These are phyloP conservation scores for Baronia brevicornis DNA, from an alignment of 2,888 invertebrate genomes.

Conservation along the genomic window DNA sequence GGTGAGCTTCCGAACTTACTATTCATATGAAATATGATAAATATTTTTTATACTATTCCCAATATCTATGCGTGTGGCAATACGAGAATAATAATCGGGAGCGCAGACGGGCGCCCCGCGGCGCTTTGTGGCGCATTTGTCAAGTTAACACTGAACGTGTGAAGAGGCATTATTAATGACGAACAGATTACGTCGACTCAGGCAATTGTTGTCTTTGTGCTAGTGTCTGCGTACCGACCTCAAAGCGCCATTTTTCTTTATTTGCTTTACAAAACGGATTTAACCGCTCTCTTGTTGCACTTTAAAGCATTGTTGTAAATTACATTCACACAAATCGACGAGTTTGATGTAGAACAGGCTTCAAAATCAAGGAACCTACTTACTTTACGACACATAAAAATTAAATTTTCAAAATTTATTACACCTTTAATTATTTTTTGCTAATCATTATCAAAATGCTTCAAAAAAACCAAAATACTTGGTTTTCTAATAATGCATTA, in stretches of 20 bases:
- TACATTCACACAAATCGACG: no score
- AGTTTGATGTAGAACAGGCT: no score
- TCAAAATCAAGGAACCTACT: no score
- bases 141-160: conserved; percentile 71
- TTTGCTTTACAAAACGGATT: conserved; percentile 26
- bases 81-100: conserved; percentile 41
- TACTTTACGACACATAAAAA: no score
- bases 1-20: no score
- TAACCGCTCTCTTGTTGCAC: conserved; percentile 19
- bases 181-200: conserved; percentile 55
- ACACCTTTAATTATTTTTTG: no score
- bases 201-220: conserved; percentile 49
- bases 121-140: conserved; percentile 53
- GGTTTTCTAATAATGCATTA: no score
- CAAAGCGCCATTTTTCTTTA: conserved; percentile 24
- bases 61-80: conserved; percentile 37
- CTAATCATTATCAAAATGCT: no score
- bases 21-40: neutral
- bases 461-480: no score
- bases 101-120: conserved; percentile 43
- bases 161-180: conserved; percentile 70
- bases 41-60: conserved; percentile 14
- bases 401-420: no score
- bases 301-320: no score
- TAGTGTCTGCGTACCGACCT: conserved; percentile 16